Evolutionary conservation across 2,113 vertebrate species (phyloP).

Genomic region (Gnathonemus echidnorhynchus): DNA sequence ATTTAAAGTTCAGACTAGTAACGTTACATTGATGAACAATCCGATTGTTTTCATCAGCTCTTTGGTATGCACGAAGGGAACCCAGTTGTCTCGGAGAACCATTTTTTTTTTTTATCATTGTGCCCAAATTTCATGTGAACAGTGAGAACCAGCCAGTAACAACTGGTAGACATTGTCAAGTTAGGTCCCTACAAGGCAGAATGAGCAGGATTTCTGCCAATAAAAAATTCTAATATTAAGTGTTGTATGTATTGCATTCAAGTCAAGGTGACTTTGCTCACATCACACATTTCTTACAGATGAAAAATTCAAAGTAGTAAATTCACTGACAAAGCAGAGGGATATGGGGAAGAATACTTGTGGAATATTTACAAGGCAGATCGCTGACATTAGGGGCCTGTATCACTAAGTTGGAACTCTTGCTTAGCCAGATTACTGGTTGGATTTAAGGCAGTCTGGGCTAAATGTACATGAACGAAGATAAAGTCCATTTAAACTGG

Average conservation of each 20-base stretch:
- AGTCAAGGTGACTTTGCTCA: neutral
- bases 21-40: neutral
- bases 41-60: neutral
- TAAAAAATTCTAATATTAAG: neutral
- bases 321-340: neutral
- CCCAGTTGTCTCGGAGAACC: neutral
- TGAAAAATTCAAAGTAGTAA: neutral
- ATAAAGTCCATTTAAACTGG: neutral
- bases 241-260: neutral
- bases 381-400: neutral
- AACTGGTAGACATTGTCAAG: neutral
- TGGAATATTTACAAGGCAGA: neutral
- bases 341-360: neutral
- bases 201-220: neutral
- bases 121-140: neutral
- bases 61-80: neutral
- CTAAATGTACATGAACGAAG: neutral
- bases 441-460: neutral
- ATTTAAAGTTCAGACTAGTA: neutral
- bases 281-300: neutral
- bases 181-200: neutral
- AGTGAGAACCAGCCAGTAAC: neutral
- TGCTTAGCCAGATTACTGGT: neutral
- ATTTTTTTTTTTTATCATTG: neutral
- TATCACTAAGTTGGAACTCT: neutral